Evolutionary conservation across 2,888 invertebrate genomes (phyloP), one percentile per base, ranked within the genome.

Genomic region (Charanyca ferruginea): DNA sequence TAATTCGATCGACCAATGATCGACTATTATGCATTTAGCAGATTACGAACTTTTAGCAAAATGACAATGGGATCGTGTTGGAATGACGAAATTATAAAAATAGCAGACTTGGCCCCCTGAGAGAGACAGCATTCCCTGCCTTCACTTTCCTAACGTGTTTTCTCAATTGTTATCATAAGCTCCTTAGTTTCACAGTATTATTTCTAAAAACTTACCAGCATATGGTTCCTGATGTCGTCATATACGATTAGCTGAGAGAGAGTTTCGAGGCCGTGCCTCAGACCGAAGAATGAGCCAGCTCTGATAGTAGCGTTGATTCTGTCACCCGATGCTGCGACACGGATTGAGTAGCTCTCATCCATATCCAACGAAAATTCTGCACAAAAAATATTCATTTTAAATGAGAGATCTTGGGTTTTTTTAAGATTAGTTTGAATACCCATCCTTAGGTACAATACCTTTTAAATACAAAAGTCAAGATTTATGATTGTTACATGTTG

Each of bases 231-330:
- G 52, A 97, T 91, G 69, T 97, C 96, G 80, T 98, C 97, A 75
- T 94, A 97, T 4, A 97, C 96, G 44, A 97, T 96, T 23, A 97
- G 89, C 83, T 97, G 97, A 0, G 96, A 93, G 4, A 97, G 90
- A 0, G 97, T 97, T 90, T 97, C 97, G 54, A 97, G 83, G 0
- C 96, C 97, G 82, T 97, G 96, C 5, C 97, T 93, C 0, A 96
- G 93, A 0, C 98, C 98, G 84, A 97, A 97, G 89, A 96, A 97
- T 3, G 95, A 96, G 5, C 92, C 87, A 0, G 97, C 96, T 0
- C 81, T 87, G 60, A 98, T 96, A 0, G 94, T 95, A 0, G 96
- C 96, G 62, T 96, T 95, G 55, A 96, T 89, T 54, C 90, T 88
- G n/a, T 96, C 96, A 51, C 92, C 94, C 0, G 89, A 76, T 11